Conservation (phyloP, 2,888 invertebrate genomes). For the Tiliacea aurago region DNA sequence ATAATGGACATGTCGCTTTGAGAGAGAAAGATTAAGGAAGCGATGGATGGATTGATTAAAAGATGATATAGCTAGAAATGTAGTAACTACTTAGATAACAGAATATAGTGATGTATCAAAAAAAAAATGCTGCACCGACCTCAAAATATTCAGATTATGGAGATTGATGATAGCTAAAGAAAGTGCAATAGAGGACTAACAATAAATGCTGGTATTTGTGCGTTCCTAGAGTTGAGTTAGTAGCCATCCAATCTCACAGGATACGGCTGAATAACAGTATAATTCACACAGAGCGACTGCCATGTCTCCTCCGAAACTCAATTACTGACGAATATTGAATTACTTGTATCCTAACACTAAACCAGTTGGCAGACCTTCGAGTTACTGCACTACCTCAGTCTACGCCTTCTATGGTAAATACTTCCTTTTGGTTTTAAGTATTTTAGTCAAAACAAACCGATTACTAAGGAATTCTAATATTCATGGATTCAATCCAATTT, state of each 20-base stretch:
- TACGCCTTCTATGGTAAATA: background rate
- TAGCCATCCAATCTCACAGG: background rate
- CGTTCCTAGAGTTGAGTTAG: background rate
- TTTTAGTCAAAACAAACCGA: background rate
- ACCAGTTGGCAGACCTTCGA: background rate
- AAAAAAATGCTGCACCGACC: background rate
- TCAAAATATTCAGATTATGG: background rate
- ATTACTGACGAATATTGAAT: conserved; percentile 36
- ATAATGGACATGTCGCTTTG: background rate
- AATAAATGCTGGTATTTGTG: background rate
- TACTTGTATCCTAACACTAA: conserved; percentile 1
- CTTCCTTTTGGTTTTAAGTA: background rate
- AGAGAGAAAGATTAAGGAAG: background rate
- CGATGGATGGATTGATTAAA: background rate
- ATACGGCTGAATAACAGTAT: background rate
- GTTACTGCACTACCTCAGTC: background rate
- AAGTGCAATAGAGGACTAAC: background rate
- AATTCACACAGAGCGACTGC: background rate
- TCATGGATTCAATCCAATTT: background rate
- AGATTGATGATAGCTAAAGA: too few relatives aligned
- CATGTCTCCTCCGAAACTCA: conserved; percentile 11
- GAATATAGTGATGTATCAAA: background rate
- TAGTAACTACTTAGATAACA: background rate
- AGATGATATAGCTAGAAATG: background rate
- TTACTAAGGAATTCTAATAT: background rate